Conservation (phyloP, 53 echinoderm and acorn worm species). For the Apostichopus leukothele region DNA sequence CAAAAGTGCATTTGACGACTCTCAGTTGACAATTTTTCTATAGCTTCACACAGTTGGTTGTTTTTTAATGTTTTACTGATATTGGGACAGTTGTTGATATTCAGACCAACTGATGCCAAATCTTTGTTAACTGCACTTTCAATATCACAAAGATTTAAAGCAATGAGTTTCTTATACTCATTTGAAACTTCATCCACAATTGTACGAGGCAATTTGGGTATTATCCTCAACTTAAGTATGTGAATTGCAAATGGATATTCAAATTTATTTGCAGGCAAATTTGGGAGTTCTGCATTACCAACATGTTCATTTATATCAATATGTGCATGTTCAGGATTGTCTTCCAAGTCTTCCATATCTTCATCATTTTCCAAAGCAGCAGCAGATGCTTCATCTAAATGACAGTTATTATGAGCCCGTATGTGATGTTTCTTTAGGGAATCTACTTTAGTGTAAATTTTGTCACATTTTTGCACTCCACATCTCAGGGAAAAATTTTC, state of each 20-base stretch:
- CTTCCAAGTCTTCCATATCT: too few species aligned
- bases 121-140: conserved; percentile 6
- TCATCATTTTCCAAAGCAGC: neutral
- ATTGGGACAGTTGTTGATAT: neutral
- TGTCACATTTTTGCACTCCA: conserved; percentile 19
- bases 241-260: conserved; percentile 1
- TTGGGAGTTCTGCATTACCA: neutral
- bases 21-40: neutral
- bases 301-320: neutral
- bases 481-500: conserved; percentile 26
- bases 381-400: neutral
- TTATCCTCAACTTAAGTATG: neutral
- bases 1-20: conserved; percentile 17
- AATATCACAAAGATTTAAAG: conserved; percentile 1
- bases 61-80: neutral
- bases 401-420: neutral
- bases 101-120: neutral
- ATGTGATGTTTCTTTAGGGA: conserved; percentile 13
- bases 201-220: conserved; percentile 4
- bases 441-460: conserved; percentile 2
- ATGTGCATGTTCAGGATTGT: neutral
- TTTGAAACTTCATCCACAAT: conserved; percentile 16
- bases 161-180: neutral
- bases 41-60: conserved; percentile 2
- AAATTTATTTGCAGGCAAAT: neutral